phyloP scores from a whole-genome alignment of 2,888 invertebrate species.

The Acrobasis repandana region DNA sequence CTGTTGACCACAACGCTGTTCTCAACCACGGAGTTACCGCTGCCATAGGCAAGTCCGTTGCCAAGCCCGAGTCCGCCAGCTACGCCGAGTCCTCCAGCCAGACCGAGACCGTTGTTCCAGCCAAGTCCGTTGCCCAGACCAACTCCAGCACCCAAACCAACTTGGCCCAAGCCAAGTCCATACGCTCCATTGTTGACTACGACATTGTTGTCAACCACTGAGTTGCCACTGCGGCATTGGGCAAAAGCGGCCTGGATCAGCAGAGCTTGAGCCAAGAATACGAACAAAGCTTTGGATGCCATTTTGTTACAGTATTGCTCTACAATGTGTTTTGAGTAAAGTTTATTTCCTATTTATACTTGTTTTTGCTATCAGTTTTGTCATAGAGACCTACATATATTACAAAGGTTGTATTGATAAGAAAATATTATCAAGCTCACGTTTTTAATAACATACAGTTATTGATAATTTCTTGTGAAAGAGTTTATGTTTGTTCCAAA shows the following conservation, averaged over 20 bases:
- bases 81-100: not conserved
- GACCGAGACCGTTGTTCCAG: not conserved
- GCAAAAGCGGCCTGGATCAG: constrained; percentile 22
- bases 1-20: not conserved
- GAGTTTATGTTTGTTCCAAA: no score
- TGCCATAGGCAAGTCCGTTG: not conserved
- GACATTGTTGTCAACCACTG: no score
- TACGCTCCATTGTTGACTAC: not conserved
- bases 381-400: constrained; percentile 1
- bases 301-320: constrained; percentile 5
- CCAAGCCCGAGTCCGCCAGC: not conserved
- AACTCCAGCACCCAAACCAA: not conserved
- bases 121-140: not conserved
- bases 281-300: constrained; percentile 20
- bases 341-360: not conserved
- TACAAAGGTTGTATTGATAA: not conserved
- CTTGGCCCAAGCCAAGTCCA: not conserved
- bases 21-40: not conserved
- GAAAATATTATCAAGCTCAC: no score
- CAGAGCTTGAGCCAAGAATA: constrained; percentile 13
- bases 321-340: not conserved
- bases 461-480: no score
- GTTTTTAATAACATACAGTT: no score
- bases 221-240: constrained; percentile 9
- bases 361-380: not conserved